Evolutionary conservation across 2,888 invertebrate genomes (phyloP).

Genomic region (Charanyca ferruginea): DNA sequence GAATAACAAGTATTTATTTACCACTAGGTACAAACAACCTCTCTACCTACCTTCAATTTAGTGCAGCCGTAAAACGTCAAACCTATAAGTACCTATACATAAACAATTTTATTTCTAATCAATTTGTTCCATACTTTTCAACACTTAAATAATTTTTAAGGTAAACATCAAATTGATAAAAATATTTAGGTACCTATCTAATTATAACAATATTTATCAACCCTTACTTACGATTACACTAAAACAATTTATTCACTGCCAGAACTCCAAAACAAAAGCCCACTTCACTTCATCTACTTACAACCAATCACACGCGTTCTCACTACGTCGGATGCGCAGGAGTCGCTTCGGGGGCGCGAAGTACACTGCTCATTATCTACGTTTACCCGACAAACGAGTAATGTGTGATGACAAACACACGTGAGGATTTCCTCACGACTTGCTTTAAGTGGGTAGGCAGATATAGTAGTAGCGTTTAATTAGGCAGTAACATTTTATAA

Average conservation of each 20-base stretch:
- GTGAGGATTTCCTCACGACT: constrained; percentile 55
- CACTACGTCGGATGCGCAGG: constrained; percentile 57
- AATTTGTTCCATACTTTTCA: not conserved
- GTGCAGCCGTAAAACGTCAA: not conserved
- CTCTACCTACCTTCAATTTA: constrained; percentile 4
- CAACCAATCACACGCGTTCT: constrained; percentile 49
- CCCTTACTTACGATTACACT: constrained; percentile 33
- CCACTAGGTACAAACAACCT: not conserved
- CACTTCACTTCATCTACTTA: constrained; percentile 35
- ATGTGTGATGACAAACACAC: constrained; percentile 56
- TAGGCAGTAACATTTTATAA: constrained; percentile 29
- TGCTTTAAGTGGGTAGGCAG: constrained; percentile 23
- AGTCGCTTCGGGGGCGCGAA: constrained; percentile 64
- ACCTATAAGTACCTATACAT: not conserved
- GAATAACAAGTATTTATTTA: too few relatives aligned
- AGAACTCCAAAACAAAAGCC: constrained; percentile 5
- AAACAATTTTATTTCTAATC: too few relatives aligned
- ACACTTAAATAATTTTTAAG: too few relatives aligned
- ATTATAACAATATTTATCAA: not conserved
- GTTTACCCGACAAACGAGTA: constrained; percentile 66
- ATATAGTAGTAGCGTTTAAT: constrained; percentile 26
- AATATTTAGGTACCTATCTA: too few relatives aligned
- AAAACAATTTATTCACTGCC: constrained; percentile 18
- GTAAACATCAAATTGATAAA: not conserved
- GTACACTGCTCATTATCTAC: constrained; percentile 71